Base-by-base conservation (phyloP, 37 sponge, comb jelly and placozoan genomes). In the Eunapius fragilis region DNA sequence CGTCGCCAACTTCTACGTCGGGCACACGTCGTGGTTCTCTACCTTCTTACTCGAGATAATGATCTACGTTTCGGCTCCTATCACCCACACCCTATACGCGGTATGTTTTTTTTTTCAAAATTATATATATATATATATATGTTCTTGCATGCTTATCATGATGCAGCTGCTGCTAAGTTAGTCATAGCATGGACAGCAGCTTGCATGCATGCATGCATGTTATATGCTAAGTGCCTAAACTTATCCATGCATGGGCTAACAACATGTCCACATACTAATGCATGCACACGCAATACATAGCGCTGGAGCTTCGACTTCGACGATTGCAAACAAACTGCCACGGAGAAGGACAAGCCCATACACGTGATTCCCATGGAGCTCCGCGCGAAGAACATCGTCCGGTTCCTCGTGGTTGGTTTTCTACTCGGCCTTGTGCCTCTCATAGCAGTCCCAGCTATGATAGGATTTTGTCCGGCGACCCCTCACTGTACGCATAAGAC, bases 341-440 rank as follows among this genome's bases (percentile, higher is more conserved):
- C 27, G 50, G 67, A 83, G 68, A 70, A 36, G 33, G 34, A 68
- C 78, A 30, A 85, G 31, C 36, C 78, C 68, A 5, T 71, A 68
- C 50, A 77, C 71, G 27, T 28, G 49, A 76, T 77, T 45, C 70
- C 78, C 31, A 4, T 32, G 35, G 78, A 68, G 31, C 22, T 47
- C 31, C 87, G 81, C 31, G 31, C 17, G 1, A 4, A 4, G 58
- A 1, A 11, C 58, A 11, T 58, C 14, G 22, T 58, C 14, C 14
- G 58, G 58, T 58, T 58, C 14, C 58, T 58, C 17, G 14, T 58
- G 7, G 58, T 19, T 2, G 58, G 58, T 1, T 58, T 19, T 17
- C 1, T 19, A 17, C 58, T 58, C 17, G 58, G 58, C 14, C 58
- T 58, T 19, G 58, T 58, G 14, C 58, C 58, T 19, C 58, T 58